Evolutionary conservation across 2,888 invertebrate genomes (phyloP).

Genomic region (Rhagium mordax): DNA sequence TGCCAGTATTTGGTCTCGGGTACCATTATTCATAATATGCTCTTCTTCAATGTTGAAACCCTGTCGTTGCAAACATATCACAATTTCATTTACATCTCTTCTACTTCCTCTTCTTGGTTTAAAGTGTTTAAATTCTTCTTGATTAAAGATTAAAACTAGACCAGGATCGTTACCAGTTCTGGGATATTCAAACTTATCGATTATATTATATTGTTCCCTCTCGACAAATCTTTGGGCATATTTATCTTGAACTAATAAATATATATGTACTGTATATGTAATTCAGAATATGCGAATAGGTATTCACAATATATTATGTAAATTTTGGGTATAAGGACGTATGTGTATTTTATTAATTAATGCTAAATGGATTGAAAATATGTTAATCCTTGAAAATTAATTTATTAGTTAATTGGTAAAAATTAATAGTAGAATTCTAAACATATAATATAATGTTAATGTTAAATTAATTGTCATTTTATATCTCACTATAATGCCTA

Average conservation of each 20-base stretch:
- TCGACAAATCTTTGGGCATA: slow-evolving; percentile 28
- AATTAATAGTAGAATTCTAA: too few species aligned
- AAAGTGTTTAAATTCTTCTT: slow-evolving; percentile 49
- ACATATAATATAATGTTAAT: too few species aligned
- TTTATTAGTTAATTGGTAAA: too few species aligned
- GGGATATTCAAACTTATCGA: slow-evolving; percentile 56
- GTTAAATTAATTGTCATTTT: too few species aligned
- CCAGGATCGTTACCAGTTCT: slow-evolving; percentile 60
- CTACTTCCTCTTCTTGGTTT: slow-evolving; percentile 55
- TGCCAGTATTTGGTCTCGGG: slow-evolving; percentile 50
- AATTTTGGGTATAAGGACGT: too few species aligned
- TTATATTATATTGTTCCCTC: slow-evolving; percentile 28
- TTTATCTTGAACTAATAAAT: background rate
- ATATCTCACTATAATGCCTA: too few species aligned
- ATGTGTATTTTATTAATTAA: too few species aligned
- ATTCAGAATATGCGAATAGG: too few species aligned
- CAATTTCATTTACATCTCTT: slow-evolving; percentile 62
- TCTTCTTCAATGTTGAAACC: slow-evolving; percentile 61
- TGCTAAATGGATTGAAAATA: too few species aligned
- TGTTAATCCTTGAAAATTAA: too few species aligned
- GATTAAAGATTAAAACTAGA: slow-evolving; percentile 61
- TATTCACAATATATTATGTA: too few species aligned
- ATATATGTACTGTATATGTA: background rate
- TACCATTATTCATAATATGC: slow-evolving; percentile 56
- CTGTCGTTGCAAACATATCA: slow-evolving; percentile 59